Evolutionary conservation across 2,797 vertebrate species (phyloP).

Genomic region (Nyctalus aviator): DNA sequence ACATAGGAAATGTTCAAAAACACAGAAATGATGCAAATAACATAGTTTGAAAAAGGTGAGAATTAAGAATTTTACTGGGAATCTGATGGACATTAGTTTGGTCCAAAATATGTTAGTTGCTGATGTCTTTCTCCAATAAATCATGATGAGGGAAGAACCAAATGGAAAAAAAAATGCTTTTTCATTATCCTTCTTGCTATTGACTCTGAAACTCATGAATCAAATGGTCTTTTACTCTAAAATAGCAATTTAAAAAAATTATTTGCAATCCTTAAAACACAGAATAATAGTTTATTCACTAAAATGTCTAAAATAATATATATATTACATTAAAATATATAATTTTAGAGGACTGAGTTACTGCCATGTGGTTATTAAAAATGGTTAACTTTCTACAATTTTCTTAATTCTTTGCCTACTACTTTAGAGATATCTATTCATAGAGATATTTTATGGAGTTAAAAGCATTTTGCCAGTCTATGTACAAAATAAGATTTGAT

Average conservation of each 20-base stretch:
- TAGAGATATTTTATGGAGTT: not conserved
- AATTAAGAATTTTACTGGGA: not conserved
- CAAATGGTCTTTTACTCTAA: not conserved
- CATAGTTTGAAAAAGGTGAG: not conserved
- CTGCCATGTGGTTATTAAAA: not conserved
- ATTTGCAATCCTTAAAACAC: not conserved
- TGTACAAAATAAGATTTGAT: constrained; percentile 46
- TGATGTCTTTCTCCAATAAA: not conserved
- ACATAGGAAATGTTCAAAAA: constrained; percentile 8
- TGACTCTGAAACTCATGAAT: not conserved
- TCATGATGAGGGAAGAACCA: not conserved
- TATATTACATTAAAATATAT: not conserved
- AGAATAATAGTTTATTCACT: not conserved
- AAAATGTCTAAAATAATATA: not conserved
- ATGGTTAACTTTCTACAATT: not conserved
- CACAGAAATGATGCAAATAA: not conserved
- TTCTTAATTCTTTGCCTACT: not conserved
- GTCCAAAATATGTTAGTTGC: not conserved
- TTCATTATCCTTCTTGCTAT: not conserved
- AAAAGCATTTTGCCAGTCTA: not conserved
- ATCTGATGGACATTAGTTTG: not conserved
- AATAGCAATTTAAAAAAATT: not conserved
- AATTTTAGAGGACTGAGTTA: not conserved
- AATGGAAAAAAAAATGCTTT: not conserved
- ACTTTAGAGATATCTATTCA: not conserved